Evolutionary conservation across 2,113 vertebrate genomes (phyloP), one percentile per base, ranked within the genome.

Genomic region (Chunga burmeisteri): DNA sequence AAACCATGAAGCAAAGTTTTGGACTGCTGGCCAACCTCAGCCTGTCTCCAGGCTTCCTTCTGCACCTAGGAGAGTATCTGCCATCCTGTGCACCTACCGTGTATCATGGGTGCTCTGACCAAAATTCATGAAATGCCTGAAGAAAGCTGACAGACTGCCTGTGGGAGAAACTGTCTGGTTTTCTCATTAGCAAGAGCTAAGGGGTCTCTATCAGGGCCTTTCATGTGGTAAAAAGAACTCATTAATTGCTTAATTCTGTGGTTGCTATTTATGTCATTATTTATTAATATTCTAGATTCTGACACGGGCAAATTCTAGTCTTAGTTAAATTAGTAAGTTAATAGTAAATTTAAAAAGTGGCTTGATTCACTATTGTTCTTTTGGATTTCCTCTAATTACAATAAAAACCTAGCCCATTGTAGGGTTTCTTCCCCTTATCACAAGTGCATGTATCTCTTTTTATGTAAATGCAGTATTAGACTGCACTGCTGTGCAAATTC

Each of bases 111-210:
- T 4, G 1, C 80, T 68, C 80, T 46, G 52, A 91, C 94, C 94
- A 91, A 93, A 91, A 91, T 91, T 87, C 92, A 91, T 89, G 78
- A 79, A 95, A 87, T 87, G 93, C 91, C 84, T 88, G 84, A 68
- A 95, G 94, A 91, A 95, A 95, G 61, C 86, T 12, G 93, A 93
- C 94, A 97, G 96, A 95, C 95, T 95, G 97, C 94, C 94, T 94
- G 87, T 91, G 94, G 91, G 93, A 97, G 91, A 95, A 95, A 80
- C 91, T 96, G 86, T 89, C 94, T 96, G 89, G 66, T 94, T 94
- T 94, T 95, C 95, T 96, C 93, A 95, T 97, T 95, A 97, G 87
- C 94, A 96, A 70, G 91, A 97, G 96, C 95, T 94, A 86, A 94
- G 88, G 96, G 93, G 94, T 82, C 89, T 95, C 14, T 65, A 96